Evolutionary conservation across 2,113 vertebrate genomes (phyloP).

Genomic region (Eublepharis macularius): DNA sequence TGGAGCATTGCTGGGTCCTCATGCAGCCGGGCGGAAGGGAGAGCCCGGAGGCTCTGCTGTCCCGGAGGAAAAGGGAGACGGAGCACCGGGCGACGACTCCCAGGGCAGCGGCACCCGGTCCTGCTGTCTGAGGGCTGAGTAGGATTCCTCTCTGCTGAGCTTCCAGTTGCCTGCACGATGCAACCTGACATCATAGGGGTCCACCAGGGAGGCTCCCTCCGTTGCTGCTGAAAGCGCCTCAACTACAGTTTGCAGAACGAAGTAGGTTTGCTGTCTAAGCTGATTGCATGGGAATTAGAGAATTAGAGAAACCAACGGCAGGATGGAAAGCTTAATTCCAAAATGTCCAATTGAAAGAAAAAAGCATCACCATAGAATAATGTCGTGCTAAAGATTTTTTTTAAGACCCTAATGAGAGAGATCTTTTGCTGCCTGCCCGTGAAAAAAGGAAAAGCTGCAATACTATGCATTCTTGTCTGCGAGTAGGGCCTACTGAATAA

Average conservation of each 20-base stretch:
- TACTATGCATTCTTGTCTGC: background rate
- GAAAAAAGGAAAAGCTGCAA: constrained; percentile 50
- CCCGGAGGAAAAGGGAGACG: constrained; percentile 36
- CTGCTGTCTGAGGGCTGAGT: constrained; percentile 57
- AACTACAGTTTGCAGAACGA: constrained; percentile 33
- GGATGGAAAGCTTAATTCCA: constrained; percentile 19
- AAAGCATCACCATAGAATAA: constrained; percentile 42
- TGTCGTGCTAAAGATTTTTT: constrained; percentile 45
- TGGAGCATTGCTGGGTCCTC: constrained; percentile 89
- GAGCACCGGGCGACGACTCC: constrained; percentile 32
- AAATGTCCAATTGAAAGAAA: constrained; percentile 3
- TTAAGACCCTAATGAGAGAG: constrained; percentile 56
- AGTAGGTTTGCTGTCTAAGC: constrained; percentile 46
- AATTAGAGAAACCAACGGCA: constrained; percentile 28
- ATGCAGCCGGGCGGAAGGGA: constrained; percentile 65
- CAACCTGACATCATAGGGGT: constrained; percentile 86
- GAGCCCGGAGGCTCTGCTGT: constrained; percentile 72
- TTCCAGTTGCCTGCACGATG: constrained; percentile 58
- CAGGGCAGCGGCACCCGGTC: constrained; percentile 61
- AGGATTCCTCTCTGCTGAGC: constrained; percentile 54
- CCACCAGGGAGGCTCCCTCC: constrained; percentile 78
- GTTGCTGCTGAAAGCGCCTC: constrained; percentile 43
- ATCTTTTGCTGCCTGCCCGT: constrained; percentile 48
- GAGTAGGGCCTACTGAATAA: background rate
- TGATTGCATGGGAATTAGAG: constrained; percentile 19